Evolutionary conservation across 1,140 invertebrate species (phyloP), one percentile per base, ranked within the genome.

Genomic region (Brachionus calyciflorus): DNA sequence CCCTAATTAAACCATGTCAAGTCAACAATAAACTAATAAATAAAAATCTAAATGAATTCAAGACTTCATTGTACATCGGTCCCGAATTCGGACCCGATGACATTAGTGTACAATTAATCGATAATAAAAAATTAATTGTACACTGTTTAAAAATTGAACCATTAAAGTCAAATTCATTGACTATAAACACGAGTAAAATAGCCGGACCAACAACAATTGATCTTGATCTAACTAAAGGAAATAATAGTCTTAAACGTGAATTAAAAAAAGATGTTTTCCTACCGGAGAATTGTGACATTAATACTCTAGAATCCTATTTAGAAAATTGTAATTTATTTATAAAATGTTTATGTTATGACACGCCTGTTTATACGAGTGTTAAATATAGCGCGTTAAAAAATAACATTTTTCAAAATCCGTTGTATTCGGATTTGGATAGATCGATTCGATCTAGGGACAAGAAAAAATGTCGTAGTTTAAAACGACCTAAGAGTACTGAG

Each of bases 91-190:
- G 5, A 0, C 60, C 60, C 6, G 60, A 44, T 21, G 60, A 65
- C 40, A 65, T 65, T 12, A 65, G 60, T 28, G 60, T 65, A 1
- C 60, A 65, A 19, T 14, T 65, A 24, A 24, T 65, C 1, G 60
- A 65, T n/a, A 24, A 44, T 26, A 65, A 65, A 44, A 65, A 65
- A 9, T n/a, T 65, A 28, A 2, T 41, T 28, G 40, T 65, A 12
- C 60, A 65, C 19, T 65, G 60, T 65, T 41, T 41, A 9, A 65
- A 26, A 65, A 65, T 65, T 24, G 60, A 65, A 41, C 33, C 60
- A 19, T 44, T 65, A n/a, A 17, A 65, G 24, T 44, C 60, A n/a
- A 65, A 65, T 5, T 65, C 60, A 14, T 12, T 65, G 37, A 65
- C 60, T 21, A 65, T 65, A 65, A 65, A 65, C 60, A 44, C 60